Percentiles rank a stretch among this genome's conserved stretches.
Evolutionary conservation across 2,888 invertebrate species (phyloP).

Genomic region (Tenthredo mesomela): DNA sequence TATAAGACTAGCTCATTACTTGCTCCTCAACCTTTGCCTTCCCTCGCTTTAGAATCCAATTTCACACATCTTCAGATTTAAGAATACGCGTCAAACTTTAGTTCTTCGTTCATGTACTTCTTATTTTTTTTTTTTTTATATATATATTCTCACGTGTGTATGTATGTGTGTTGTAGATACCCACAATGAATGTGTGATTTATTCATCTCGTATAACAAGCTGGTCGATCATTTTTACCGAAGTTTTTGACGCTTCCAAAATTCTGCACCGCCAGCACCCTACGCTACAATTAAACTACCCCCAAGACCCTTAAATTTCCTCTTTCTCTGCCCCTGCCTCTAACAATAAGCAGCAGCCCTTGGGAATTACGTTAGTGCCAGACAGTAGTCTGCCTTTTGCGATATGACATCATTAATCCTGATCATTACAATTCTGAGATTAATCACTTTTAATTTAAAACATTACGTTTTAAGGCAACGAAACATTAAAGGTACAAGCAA

Average conservation of each 20-base stretch:
- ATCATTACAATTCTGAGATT: slow-evolving; percentile 27
- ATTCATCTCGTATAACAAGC: not conserved
- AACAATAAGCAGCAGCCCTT: slow-evolving; percentile 42
- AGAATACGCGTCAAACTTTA: not conserved
- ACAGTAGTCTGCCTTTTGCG: slow-evolving; percentile 12
- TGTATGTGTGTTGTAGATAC: too few species aligned
- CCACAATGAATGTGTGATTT: not conserved
- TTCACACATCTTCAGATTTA: not conserved
- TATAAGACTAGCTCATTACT: not conserved
- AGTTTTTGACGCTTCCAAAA: not conserved
- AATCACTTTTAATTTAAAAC: slow-evolving; percentile 30
- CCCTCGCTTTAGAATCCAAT: not conserved
- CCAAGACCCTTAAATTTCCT: not conserved
- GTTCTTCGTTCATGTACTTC: not conserved
- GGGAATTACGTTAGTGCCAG: slow-evolving; percentile 30
- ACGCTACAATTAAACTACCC: slow-evolving; percentile 47
- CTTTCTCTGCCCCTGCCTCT: not conserved
- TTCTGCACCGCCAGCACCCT: not conserved
- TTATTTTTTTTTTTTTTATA: not conserved
- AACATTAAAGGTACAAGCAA: not conserved
- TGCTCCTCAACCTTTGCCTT: not conserved
- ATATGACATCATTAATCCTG: slow-evolving; percentile 40
- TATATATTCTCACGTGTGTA: not conserved
- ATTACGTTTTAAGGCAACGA: not conserved
- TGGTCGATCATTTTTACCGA: not conserved